A percentile compares a stretch with the other conserved stretches of the same genome.
phyloP scores from a whole-genome alignment of 2,888 invertebrate genomes.

The Zele albiditarsus region DNA sequence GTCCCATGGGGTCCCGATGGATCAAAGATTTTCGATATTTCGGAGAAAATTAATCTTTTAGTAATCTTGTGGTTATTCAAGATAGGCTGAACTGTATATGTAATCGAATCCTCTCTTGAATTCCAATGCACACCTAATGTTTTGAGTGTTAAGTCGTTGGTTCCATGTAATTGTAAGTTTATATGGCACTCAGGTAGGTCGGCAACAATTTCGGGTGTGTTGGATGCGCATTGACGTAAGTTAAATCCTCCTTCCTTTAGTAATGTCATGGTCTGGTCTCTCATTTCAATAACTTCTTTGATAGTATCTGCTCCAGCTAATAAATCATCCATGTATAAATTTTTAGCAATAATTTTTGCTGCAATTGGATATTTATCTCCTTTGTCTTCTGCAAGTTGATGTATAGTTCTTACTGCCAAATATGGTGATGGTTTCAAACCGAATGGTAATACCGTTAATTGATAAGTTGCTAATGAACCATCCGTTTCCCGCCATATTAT shows the following conservation, averaged over 20 bases:
- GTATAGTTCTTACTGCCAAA: slow-evolving; percentile 45
- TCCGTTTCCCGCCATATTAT: slow-evolving; percentile 57
- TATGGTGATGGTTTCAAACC: slow-evolving; percentile 56
- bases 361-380: slow-evolving; percentile 31
- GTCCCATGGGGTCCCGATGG: slow-evolving; percentile 51
- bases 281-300: slow-evolving; percentile 29
- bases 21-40: slow-evolving; percentile 53
- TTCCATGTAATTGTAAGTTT: slow-evolving; percentile 34
- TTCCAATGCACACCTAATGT: slow-evolving; percentile 47
- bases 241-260: slow-evolving; percentile 41
- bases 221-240: slow-evolving; percentile 52
- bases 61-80: slow-evolving; percentile 26
- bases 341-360: neutral
- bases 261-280: slow-evolving; percentile 37
- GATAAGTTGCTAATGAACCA: slow-evolving; percentile 40
- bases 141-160: slow-evolving; percentile 30
- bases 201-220: slow-evolving; percentile 36
- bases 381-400: slow-evolving; percentile 45
- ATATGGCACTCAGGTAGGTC: slow-evolving; percentile 28
- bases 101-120: slow-evolving; percentile 40
- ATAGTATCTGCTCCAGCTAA: slow-evolving; percentile 38
- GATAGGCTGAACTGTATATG: slow-evolving; percentile 36
- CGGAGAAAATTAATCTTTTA: slow-evolving; percentile 50
- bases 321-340: slow-evolving; percentile 50
- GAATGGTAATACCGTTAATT: slow-evolving; percentile 57